Base-by-base conservation (phyloP, 2,113 vertebrate genomes). In the Ochotona curzoniae region DNA sequence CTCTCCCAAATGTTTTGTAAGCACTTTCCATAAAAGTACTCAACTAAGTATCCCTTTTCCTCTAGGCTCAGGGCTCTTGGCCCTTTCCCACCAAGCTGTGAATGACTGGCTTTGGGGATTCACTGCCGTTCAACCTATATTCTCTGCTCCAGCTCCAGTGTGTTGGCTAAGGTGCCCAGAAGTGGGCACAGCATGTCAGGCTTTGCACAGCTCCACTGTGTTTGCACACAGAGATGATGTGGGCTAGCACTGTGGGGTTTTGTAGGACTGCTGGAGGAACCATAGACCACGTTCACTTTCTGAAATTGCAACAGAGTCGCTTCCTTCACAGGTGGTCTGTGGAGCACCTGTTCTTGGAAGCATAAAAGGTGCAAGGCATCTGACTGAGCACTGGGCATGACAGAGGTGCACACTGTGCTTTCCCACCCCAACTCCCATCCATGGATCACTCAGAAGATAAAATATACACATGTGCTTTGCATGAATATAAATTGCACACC, bases 101-200 rank as follows among this genome's bases (percentile, higher is more conserved):
- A 12, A 11, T 38, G 32, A 4, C 30, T 54, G 17, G 7, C 12
- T 80, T 61, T 75, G 20, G 38, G 13, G n/a, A 35, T 5, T 3
- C 28, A 1, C 18, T 57, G 30, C 26, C 78, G 0, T 47, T n/a
- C 13, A 74, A 25, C 2, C 7, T 20, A 4, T 21, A 30, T 83
- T 20, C 26, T 70, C 32, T 84, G 79, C 15, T 30, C 35, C 32
- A 70, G 18, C 11, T 60, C 14, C 38, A 38, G 1, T 60, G 28
- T 90, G 64, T 86, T 47, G 7, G 28, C 13, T 8, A 44, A 60
- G 25, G 28, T 18, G 8, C 26, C 20, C 64, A 30, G 83, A 83
- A 70, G 8, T 2, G 51, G 44, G 11, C 7, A 8, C 0, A 35
- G 7, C 4, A 5, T 2, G 4, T 17, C 4, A 12, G 35, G 57